A percentile compares a stretch with the other conserved stretches of the same genome.
Conservation (phyloP, 1,140 invertebrate genomes). For the Diorhabda carinulata region DNA sequence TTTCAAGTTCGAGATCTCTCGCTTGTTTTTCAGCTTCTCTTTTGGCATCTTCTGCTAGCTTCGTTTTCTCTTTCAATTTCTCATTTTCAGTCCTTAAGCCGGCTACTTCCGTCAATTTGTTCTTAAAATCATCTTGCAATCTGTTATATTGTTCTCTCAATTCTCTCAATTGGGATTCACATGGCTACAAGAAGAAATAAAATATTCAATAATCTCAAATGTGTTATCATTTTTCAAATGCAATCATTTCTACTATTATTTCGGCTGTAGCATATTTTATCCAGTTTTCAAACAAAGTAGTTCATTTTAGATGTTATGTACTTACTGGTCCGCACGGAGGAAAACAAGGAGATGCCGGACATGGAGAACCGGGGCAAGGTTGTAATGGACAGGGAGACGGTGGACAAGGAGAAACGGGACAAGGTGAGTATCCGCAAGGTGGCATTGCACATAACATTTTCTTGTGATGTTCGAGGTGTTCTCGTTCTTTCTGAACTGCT, state of each 20-base stretch:
- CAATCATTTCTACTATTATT: no score
- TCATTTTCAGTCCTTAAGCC: conserved; percentile 51
- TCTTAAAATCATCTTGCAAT: conserved; percentile 57
- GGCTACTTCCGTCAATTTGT: conserved; percentile 55
- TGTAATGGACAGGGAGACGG: conserved; percentile 21
- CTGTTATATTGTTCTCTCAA: conserved; percentile 53
- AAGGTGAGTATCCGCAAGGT: conserved; percentile 19
- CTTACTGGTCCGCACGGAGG: conserved; percentile 23
- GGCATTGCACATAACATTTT: conserved; percentile 40
- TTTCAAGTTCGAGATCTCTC: conserved; percentile 51
- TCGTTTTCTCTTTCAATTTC: conserved; percentile 50
- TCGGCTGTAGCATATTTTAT: not conserved
- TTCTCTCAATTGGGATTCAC: conserved; percentile 47
- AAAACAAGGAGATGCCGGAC: conserved; percentile 6
- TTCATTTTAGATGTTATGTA: not conserved
- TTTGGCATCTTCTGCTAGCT: conserved; percentile 52
- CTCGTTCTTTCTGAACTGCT: conserved; percentile 55
- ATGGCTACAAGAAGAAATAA: not conserved
- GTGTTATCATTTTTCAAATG: no score
- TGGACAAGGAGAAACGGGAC: conserved; percentile 25
- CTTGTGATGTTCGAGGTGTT: conserved; percentile 53
- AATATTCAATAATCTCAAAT: no score
- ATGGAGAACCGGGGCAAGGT: not conserved
- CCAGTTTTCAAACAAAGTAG: not conserved
- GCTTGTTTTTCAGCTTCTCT: conserved; percentile 53